A percentile compares a stretch with the other conserved stretches of the same genome.
phyloP scores from a whole-genome alignment of 2,888 invertebrate genomes.

The Drepana falcataria region DNA sequence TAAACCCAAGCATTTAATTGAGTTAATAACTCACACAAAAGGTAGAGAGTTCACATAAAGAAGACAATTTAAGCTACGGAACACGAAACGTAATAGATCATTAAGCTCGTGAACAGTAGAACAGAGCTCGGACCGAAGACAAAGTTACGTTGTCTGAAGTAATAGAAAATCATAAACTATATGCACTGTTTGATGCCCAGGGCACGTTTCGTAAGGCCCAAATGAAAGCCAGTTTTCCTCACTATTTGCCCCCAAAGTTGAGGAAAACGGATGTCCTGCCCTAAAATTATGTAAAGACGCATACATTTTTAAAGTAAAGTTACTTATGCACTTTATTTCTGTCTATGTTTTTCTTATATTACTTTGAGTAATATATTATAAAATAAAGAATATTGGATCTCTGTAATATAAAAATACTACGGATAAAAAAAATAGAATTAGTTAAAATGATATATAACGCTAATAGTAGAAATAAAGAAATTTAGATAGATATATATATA shows the following conservation, averaged over 20 bases:
- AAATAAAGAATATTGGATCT: too few species aligned
- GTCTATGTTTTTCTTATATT: not conserved
- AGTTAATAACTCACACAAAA: not conserved
- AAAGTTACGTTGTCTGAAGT: slow-evolving; percentile 22
- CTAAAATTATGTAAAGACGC: not conserved
- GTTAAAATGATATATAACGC: too few species aligned
- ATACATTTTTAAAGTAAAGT: not conserved
- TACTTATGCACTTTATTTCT: not conserved
- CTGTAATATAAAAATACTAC: too few species aligned
- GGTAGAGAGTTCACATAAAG: not conserved
- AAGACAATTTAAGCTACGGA: not conserved
- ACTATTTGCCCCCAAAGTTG: slow-evolving; percentile 22
- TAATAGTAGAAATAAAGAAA: too few species aligned
- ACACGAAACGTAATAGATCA: not conserved
- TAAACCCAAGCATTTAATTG: too few species aligned
- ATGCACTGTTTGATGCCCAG: slow-evolving; percentile 20
- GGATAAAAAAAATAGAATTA: too few species aligned
- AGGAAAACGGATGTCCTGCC: not conserved
- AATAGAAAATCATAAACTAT: slow-evolving; percentile 34
- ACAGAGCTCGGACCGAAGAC: slow-evolving; percentile 17
- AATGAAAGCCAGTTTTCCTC: slow-evolving; percentile 30
- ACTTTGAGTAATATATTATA: too few species aligned
- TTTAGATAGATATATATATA: too few species aligned
- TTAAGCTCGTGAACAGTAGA: not conserved
- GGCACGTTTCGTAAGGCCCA: slow-evolving; percentile 25